Evolutionary conservation across 2,888 invertebrate genomes (phyloP), one percentile per base, ranked within the genome.

Genomic region (Andrena marginata): DNA sequence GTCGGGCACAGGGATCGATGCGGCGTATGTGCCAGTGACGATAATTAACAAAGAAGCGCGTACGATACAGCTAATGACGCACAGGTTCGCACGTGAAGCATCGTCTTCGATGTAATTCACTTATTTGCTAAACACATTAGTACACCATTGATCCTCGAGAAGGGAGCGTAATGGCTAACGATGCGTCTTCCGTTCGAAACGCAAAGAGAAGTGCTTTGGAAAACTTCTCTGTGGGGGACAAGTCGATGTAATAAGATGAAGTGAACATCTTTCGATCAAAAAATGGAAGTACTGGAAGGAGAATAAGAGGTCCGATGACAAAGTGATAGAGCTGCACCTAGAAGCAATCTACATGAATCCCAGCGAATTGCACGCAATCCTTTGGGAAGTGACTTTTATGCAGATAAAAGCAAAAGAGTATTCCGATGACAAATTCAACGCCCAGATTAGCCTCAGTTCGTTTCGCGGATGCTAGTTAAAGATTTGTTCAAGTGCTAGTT

Each of bases 51-150:
- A 77, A 74, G 51, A 60, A 71, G 70, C 56, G 74, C 68, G 59
- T 68, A 71, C 67, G 8, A 65, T 31, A 51, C 54, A 60, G 63
- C 67, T 72, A 81, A 73, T 83, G 85, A 87, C 85, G 85, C 77
- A 75, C 63, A 59, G 67, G 70, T 48, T 68, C 64, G 48, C 70
- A 23, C 35, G 59, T 67, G 77, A 78, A 80, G 42, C 29, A 35
- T 33, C 29, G 56, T 51, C 71, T 42, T 54, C 59, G 31, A 67
- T 69, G 65, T 48, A 59, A 77, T 64, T 78, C 75, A 76, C 77
- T 85, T 62, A 70, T 62, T 77, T 82, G 42, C 42, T 42, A 75
- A 87, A 80, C 77, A 49, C 68, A 75, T 84, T 78, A 72, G 77
- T 67, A 70, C 65, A 73, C 60, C 59, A 76, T 69, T 29, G 72